phyloP scores from a whole-genome alignment of 2,797 vertebrate genomes.

The Benthosema pterotum region DNA sequence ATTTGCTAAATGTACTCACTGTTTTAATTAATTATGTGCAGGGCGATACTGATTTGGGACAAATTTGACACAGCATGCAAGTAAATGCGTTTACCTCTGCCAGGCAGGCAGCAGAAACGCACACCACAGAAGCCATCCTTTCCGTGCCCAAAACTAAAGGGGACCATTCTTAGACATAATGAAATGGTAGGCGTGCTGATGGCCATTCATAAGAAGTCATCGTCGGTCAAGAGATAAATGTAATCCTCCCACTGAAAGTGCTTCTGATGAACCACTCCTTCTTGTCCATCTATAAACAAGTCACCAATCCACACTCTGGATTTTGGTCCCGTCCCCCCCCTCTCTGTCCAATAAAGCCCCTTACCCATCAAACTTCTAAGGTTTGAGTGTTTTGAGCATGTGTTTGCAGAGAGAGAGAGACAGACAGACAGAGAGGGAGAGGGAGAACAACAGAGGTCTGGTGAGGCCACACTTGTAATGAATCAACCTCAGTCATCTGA shows the following conservation, averaged over 20 bases:
- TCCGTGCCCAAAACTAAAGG: no score
- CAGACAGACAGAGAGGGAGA: neutral
- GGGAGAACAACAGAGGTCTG: slow-evolving; percentile 1
- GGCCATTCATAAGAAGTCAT: neutral
- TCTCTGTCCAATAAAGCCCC: no score
- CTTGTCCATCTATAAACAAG: no score
- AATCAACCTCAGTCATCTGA: slow-evolving; percentile 26
- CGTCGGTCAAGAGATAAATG: neutral
- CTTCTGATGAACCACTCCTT: no score
- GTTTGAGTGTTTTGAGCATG: no score
- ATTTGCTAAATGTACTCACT: slow-evolving; percentile 3
- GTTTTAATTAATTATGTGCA: slow-evolving; percentile 58
- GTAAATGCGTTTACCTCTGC: slow-evolving; percentile 29
- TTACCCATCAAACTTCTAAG: no score
- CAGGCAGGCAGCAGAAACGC: neutral
- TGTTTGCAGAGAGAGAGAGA: slow-evolving; percentile 1
- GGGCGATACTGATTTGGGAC: slow-evolving; percentile 48
- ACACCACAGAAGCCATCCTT: neutral
- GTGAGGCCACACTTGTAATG: slow-evolving; percentile 6
- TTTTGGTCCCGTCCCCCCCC: no score
- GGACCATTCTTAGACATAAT: no score
- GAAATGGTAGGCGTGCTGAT: neutral
- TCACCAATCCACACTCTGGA: no score
- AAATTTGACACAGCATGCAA: slow-evolving; percentile 32
- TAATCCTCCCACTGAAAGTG: neutral